phyloP scores from a whole-genome alignment of 2,113 vertebrate species.

The Ellobius talpinus region DNA sequence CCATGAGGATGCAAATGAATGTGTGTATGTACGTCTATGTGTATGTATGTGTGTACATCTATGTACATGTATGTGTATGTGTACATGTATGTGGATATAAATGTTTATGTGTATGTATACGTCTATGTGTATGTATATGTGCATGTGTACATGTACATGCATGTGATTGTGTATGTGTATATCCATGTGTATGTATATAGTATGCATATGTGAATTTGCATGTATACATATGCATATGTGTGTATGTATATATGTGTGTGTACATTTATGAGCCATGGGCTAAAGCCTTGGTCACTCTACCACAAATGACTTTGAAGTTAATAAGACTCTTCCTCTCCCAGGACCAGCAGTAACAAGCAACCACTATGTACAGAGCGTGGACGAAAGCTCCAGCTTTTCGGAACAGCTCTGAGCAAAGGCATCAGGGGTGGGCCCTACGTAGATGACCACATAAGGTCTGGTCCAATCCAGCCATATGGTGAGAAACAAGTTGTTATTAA shows the following conservation, averaged over 20 bases:
- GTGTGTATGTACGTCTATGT: not conserved
- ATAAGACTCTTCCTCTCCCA: not conserved
- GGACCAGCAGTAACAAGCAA: not conserved
- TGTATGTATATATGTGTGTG: not conserved
- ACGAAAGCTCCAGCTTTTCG: not conserved
- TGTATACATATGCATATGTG: not conserved
- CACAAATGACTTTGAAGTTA: not conserved
- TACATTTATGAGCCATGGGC: not conserved
- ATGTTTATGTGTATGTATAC: not conserved
- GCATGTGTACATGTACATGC: not conserved
- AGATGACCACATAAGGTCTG: rapidly evolving
- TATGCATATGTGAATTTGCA: not conserved
- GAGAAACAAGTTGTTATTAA: not conserved
- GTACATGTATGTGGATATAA: too few relatives aligned
- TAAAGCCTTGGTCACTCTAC: not conserved
- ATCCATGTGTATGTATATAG: not conserved
- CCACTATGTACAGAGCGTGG: rapidly evolving
- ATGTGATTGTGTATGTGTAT: too few relatives aligned
- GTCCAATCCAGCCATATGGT: not conserved
- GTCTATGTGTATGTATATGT: not conserved
- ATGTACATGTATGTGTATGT: not conserved
- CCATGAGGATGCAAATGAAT: not conserved
- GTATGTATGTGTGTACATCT: too few relatives aligned
- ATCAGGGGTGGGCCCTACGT: rapidly evolving
- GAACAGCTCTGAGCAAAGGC: not conserved